Evolutionary conservation across 2,888 invertebrate species (phyloP), one percentile per base, ranked within the genome.

Genomic region (Cephus sareptanus): DNA sequence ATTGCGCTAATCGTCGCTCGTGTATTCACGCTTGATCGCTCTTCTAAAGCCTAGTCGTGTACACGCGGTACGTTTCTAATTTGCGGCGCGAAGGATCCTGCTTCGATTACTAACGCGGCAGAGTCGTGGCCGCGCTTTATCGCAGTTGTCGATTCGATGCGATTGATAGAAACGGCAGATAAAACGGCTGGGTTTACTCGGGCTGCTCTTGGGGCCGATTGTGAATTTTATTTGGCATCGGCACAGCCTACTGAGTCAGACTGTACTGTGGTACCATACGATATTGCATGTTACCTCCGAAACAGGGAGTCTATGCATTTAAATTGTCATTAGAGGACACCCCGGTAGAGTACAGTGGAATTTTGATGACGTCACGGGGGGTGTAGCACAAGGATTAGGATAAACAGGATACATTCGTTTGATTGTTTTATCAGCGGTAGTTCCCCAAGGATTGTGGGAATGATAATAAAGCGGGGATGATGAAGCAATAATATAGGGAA

Each of bases 281-380:
- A 56, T 23, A 56, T 56, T 31, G 73, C 75, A 68, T 73, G 73
- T 40, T 69, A 34, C 35, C 34, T 80, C 75, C 74, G 78, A 77
- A 80, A 84, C 83, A 81, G 84, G 85, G 84, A 85, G 84, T 82
- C 85, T 82, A 86, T 86, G 86, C 86, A 86, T 86, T 86, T 86
- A 86, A 86, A 86, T 86, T 85, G 86, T 86, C 86, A 86, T 86
- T 86, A 86, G 81, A 56, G 40, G 40, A 33, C 71, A 71, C 71
- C 33, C 71, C 31, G 71, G 31, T 33, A 40, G 6, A 56, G 15
- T 56, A 56, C 23, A 23, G 40, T 56, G 40, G 40, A 56, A 56
- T 4, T 56, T 56, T 56, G 40, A 56, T 23, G 40, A 56, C 40
- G 23, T 56, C 40, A 40, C n/a, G 15, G n/a, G n/a, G 56, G 12